Conservation (phyloP, 2,113 vertebrate genomes). For the Hippolais icterina region DNA sequence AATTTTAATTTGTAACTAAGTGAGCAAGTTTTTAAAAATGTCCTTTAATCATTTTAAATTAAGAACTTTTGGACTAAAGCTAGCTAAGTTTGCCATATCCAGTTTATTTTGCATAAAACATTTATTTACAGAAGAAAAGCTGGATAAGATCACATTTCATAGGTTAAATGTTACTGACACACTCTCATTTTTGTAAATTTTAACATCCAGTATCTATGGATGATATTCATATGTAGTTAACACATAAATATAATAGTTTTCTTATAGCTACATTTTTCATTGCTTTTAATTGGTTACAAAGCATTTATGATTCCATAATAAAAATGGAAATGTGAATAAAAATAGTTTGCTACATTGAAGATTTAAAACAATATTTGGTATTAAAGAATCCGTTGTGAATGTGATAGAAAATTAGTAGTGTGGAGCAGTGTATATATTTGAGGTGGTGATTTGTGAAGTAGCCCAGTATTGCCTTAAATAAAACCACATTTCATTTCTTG, state of each 20-base stretch:
- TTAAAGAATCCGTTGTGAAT: slow-evolving; percentile 78
- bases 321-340: slow-evolving; percentile 79
- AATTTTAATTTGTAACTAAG: slow-evolving; percentile 84
- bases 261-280: slow-evolving; percentile 66
- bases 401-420: slow-evolving; percentile 83
- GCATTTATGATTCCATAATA: slow-evolving; percentile 74
- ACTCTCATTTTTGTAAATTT: slow-evolving; percentile 72
- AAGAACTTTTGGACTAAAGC: slow-evolving; percentile 78
- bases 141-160: slow-evolving; percentile 70
- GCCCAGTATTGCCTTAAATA: slow-evolving; percentile 89
- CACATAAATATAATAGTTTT: slow-evolving; percentile 70
- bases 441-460: slow-evolving; percentile 88
- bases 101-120: slow-evolving; percentile 74
- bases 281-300: slow-evolving; percentile 75
- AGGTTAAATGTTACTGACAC: slow-evolving; percentile 60
- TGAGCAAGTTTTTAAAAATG: slow-evolving; percentile 79
- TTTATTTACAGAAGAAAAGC: slow-evolving; percentile 69
- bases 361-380: slow-evolving; percentile 79
- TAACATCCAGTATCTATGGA: slow-evolving; percentile 63
- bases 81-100: slow-evolving; percentile 72
- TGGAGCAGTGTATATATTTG: slow-evolving; percentile 84
- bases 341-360: slow-evolving; percentile 79
- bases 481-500: slow-evolving; percentile 86
- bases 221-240: slow-evolving; percentile 70
- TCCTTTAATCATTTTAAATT: slow-evolving; percentile 78